Conservation (phyloP, 2,888 invertebrate genomes). For the Calliscelio sp. region DNA sequence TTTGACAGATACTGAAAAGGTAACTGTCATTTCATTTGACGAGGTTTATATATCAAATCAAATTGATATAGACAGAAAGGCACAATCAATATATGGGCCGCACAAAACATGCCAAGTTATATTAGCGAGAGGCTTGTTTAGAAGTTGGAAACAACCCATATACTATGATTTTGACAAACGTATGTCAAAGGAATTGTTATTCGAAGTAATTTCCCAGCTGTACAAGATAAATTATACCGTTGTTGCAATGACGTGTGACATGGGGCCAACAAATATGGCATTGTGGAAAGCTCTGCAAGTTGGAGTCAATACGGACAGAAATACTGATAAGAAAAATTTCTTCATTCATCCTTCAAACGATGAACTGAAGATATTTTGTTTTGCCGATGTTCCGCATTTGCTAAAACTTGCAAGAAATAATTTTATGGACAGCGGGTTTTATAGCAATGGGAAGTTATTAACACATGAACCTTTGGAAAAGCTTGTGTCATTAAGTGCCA, state of each 20-base stretch:
- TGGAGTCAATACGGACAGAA: background rate
- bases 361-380: background rate
- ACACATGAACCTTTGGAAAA: background rate
- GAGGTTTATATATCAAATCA: background rate
- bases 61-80: no score
- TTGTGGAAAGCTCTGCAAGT: background rate
- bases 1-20: background rate
- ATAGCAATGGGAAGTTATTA: background rate
- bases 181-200: background rate
- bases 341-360: background rate
- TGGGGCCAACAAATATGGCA: background rate
- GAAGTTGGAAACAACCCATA: background rate
- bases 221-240: background rate
- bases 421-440: background rate
- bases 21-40: background rate
- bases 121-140: background rate
- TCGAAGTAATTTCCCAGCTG: background rate
- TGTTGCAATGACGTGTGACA: background rate
- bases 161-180: background rate
- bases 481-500: background rate
- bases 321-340: background rate
- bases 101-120: background rate
- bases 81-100: no score
- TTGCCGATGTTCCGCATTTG: background rate
- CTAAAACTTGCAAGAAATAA: background rate